A percentile compares a stretch with the other conserved stretches of the same genome.
Conservation (phyloP, 2,113 vertebrate species). For the Xyrauchen texanus region DNA sequence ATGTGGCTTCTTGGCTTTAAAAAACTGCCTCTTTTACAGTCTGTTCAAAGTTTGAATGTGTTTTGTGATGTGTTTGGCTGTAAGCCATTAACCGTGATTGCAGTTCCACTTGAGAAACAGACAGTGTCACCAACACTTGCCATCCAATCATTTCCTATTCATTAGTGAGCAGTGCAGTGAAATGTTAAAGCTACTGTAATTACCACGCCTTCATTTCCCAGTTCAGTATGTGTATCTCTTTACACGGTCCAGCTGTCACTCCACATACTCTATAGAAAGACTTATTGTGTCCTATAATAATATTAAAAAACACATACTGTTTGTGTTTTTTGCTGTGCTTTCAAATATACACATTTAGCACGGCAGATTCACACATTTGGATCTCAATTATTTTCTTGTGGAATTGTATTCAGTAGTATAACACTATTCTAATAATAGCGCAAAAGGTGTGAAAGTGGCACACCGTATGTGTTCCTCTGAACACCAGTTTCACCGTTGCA, state of each 20-base stretch:
- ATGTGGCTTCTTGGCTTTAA: constrained; percentile 19
- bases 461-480: background rate
- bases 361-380: background rate
- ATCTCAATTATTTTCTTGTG: background rate
- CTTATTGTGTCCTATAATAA: no score
- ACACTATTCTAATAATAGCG: background rate
- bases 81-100: constrained; percentile 46
- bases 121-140: constrained; percentile 22
- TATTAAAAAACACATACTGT: no score
- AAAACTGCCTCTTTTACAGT: constrained; percentile 18
- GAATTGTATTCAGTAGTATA: background rate
- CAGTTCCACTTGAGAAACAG: constrained; percentile 35
- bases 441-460: background rate
- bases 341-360: background rate
- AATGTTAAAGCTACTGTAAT: constrained; percentile 40
- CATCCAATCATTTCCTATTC: constrained; percentile 40
- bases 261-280: background rate
- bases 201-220: constrained; percentile 14
- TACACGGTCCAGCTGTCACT: constrained; percentile 20
- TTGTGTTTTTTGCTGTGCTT: background rate
- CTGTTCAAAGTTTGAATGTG: constrained; percentile 42
- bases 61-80: constrained; percentile 27
- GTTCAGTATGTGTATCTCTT: constrained; percentile 25
- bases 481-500: background rate
- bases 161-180: constrained; percentile 42